Percentiles rank a stretch among this genome's conserved stretches.
phyloP scores from a whole-genome alignment of 2,888 invertebrate species.

The Noctua janthina region DNA sequence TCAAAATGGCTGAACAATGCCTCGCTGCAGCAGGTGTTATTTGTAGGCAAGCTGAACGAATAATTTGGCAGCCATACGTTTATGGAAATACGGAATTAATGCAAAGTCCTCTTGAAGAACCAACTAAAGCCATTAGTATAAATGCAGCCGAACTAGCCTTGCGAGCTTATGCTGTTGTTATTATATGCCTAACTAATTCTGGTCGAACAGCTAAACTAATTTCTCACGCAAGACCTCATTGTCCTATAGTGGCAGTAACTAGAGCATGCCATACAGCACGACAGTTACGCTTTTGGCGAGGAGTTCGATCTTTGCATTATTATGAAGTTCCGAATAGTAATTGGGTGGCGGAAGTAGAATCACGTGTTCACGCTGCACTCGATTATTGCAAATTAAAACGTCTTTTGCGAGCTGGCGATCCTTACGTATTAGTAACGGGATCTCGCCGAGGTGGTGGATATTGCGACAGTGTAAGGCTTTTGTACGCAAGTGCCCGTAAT shows the following conservation, averaged over 20 bases:
- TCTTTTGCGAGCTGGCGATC: conserved; percentile 82
- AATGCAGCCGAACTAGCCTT: conserved; percentile 84
- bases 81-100: conserved; percentile 93
- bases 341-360: conserved; percentile 83
- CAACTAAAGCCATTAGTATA: conserved; percentile 88
- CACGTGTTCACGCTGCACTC: conserved; percentile 82
- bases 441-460: conserved; percentile 85
- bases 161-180: conserved; percentile 85
- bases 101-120: conserved; percentile 90
- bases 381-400: conserved; percentile 87
- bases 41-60: conserved; percentile 96
- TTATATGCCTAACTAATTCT: conserved; percentile 94
- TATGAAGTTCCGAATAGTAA: conserved; percentile 79
- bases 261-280: conserved; percentile 92
- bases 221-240: conserved; percentile 92
- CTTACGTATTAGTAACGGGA: conserved; percentile 84
- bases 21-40: conserved; percentile 93
- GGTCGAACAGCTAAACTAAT: conserved; percentile 93
- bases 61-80: conserved; percentile 94
- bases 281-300: conserved; percentile 89
- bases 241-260: conserved; percentile 94
- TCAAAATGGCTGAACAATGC: conserved; percentile 91
- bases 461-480: conserved; percentile 83
- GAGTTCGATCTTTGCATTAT: conserved; percentile 89
- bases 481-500: conserved; percentile 84